These are phyloP conservation scores for Ptilorrhoa leucosticta DNA, from an alignment of 2,113 vertebrate genomes.

Conservation along the genomic window DNA sequence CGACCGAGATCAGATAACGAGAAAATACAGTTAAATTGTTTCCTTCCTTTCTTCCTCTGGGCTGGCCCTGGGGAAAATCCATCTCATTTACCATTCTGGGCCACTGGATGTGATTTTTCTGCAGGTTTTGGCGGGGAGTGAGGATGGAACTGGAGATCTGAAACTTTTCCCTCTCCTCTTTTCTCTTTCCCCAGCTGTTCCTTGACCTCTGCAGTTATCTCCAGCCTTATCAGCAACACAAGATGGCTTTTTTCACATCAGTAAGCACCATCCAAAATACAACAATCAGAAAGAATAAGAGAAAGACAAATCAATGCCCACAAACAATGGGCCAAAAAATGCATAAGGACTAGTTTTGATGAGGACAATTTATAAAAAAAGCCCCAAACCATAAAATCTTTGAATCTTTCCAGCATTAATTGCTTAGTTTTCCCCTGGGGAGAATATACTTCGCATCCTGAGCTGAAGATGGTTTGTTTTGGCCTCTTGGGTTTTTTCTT, in stretches of 20 bases:
- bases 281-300: conserved; percentile 66
- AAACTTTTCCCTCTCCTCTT: background rate
- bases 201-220: conserved; percentile 70
- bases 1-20: conserved; percentile 28
- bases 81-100: conserved; percentile 11
- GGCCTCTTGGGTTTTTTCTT: background rate
- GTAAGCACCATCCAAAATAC: conserved; percentile 66
- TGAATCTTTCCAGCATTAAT: conserved; percentile 27
- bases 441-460: background rate
- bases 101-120: background rate
- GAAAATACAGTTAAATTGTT: conserved; percentile 15
- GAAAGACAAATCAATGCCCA: conserved; percentile 71
- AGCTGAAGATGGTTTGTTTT: background rate
- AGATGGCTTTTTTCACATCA: conserved; percentile 74
- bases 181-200: background rate
- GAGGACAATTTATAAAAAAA: conserved; percentile 43
- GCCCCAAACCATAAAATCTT: background rate
- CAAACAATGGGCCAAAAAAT: background rate
- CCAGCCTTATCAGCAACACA: conserved; percentile 63
- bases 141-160: background rate
- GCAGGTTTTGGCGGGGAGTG: background rate
- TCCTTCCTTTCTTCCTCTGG: conserved; percentile 23
- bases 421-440: background rate
- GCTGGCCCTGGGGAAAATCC: background rate
- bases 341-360: conserved; percentile 16